Conservation (phyloP, 1,140 invertebrate genomes). For the Campodea augens region DNA sequence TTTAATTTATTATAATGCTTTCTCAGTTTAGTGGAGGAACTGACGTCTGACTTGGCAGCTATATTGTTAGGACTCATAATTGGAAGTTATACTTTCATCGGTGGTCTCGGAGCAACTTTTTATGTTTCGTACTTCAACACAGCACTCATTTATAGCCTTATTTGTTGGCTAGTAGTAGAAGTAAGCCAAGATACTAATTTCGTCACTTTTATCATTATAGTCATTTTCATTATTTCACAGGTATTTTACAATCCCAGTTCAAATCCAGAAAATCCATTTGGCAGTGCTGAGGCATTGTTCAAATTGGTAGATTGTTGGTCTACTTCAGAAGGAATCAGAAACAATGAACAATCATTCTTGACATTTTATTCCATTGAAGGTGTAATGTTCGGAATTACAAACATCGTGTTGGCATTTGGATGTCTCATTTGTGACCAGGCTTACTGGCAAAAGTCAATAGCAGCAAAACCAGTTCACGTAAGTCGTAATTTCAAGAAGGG, state of each 20-base stretch:
- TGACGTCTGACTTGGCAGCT: conserved; percentile 22
- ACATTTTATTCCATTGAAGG: not conserved
- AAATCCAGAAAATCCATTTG: not conserved
- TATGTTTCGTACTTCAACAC: conserved; percentile 27
- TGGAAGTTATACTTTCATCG: conserved; percentile 24
- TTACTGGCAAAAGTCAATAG: conserved; percentile 25
- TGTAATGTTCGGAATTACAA: conserved; percentile 13
- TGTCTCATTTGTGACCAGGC: conserved; percentile 28
- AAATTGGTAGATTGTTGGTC: not conserved
- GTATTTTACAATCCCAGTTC: conserved; percentile 19
- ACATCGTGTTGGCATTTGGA: conserved; percentile 25
- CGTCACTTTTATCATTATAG: too few species aligned
- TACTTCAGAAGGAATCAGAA: not conserved
- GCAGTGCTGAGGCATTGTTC: not conserved
- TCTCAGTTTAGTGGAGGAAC: conserved; percentile 11
- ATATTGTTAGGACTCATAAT: conserved; percentile 20
- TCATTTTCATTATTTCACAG: too few species aligned
- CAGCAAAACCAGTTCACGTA: conserved; percentile 21
- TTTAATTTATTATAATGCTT: not conserved
- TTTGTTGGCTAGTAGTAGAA: conserved; percentile 20
- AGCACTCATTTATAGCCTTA: conserved; percentile 21
- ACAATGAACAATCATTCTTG: not conserved
- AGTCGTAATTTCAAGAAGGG: too few species aligned
- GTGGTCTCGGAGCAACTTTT: conserved; percentile 24
- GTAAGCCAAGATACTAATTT: too few species aligned